phyloP scores from a whole-genome alignment of 2,888 invertebrate genomes.

The Notocelia uddmanniana region DNA sequence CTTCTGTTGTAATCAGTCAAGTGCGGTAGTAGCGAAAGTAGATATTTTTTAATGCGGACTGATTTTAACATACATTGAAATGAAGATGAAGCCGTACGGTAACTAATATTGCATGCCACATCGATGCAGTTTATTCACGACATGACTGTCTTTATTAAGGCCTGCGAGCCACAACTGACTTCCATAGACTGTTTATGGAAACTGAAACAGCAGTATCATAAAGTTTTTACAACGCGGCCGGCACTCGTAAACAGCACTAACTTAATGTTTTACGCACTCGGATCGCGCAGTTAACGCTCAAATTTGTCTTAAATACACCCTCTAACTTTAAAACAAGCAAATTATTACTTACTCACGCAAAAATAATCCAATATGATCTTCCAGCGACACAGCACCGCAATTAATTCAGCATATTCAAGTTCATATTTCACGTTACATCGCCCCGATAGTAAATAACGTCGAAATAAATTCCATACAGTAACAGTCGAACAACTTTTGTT shows the following conservation, averaged over 20 bases:
- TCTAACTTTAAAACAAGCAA: constrained; percentile 62
- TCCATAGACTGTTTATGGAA: constrained; percentile 56
- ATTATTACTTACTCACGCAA: constrained; percentile 77
- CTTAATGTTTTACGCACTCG: constrained; percentile 59
- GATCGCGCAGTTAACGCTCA: constrained; percentile 59
- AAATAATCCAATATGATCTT: constrained; percentile 76
- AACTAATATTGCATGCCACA: constrained; percentile 18
- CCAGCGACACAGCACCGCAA: constrained; percentile 69
- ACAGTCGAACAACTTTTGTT: constrained; percentile 76
- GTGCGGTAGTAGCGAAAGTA: not conserved
- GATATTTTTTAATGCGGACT: not conserved
- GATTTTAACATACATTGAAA: constrained; percentile 6
- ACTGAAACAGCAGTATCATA: constrained; percentile 58
- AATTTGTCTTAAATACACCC: constrained; percentile 60
- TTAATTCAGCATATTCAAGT: constrained; percentile 80
- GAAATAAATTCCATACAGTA: constrained; percentile 65
- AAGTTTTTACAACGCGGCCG: constrained; percentile 60
- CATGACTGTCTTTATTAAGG: constrained; percentile 38
- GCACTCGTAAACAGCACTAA: constrained; percentile 62
- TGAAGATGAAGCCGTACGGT: constrained; percentile 17
- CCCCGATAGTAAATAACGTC: constrained; percentile 75
- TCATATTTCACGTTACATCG: constrained; percentile 77
- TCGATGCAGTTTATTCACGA: constrained; percentile 25
- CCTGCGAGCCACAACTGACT: constrained; percentile 40
- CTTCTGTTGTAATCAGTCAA: not conserved